phyloP scores from a whole-genome alignment of 2,113 vertebrate species.

The Stercorarius parasiticus region DNA sequence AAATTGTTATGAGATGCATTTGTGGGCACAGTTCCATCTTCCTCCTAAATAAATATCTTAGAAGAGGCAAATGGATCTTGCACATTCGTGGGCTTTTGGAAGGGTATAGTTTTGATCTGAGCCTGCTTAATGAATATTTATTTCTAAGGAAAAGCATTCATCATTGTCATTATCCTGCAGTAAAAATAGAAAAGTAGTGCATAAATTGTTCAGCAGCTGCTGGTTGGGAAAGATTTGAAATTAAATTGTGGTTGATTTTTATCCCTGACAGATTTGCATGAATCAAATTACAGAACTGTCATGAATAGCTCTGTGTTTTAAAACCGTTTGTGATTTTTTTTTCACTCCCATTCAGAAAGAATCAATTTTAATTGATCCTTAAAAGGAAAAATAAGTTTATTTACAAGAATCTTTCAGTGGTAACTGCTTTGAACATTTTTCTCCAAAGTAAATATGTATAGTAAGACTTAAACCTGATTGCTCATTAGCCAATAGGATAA shows the following conservation, averaged over 20 bases:
- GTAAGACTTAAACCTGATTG: background rate
- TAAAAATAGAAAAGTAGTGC: slow-evolving; percentile 71
- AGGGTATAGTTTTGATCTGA: slow-evolving; percentile 59
- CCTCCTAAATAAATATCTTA: slow-evolving; percentile 53
- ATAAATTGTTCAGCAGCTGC: slow-evolving; percentile 69
- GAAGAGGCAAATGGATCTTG: slow-evolving; percentile 44
- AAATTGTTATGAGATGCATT: slow-evolving; percentile 59
- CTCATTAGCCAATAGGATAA: background rate
- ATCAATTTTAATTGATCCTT: slow-evolving; percentile 14
- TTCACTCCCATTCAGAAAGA: background rate
- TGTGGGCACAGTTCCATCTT: slow-evolving; percentile 57
- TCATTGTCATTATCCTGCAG: slow-evolving; percentile 74
- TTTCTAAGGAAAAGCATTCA: slow-evolving; percentile 74
- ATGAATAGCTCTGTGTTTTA: slow-evolving; percentile 28
- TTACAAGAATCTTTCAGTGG: background rate
- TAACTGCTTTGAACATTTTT: background rate
- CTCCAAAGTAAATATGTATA: background rate
- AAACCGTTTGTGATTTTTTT: slow-evolving; percentile 3
- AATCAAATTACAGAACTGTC: slow-evolving; percentile 62
- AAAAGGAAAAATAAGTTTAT: background rate
- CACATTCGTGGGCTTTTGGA: slow-evolving; percentile 25
- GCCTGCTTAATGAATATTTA: slow-evolving; percentile 74
- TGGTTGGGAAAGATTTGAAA: slow-evolving; percentile 67
- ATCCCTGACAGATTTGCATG: slow-evolving; percentile 58
- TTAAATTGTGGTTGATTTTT: slow-evolving; percentile 76